Conservation (phyloP, 2,113 vertebrate genomes). For the Otis tarda region DNA sequence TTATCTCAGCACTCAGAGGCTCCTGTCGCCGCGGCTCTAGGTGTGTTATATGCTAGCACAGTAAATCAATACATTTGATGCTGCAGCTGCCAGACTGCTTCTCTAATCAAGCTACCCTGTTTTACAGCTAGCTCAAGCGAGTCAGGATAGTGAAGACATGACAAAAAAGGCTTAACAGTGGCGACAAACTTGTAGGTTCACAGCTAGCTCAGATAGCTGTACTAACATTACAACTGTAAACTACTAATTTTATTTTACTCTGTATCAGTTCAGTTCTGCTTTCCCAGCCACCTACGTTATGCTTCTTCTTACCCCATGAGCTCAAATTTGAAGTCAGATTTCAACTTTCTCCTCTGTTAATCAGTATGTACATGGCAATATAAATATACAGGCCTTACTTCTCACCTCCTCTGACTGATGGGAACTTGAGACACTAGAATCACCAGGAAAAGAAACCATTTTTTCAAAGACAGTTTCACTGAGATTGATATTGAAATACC, state of each 20-base stretch:
- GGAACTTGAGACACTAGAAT: neutral
- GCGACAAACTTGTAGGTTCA: neutral
- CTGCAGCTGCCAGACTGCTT: neutral
- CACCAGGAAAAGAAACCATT: neutral
- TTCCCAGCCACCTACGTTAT: fast-evolving
- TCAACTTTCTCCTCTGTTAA: neutral
- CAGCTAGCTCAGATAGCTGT: neutral
- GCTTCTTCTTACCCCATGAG: neutral
- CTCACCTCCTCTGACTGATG: neutral
- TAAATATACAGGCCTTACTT: neutral
- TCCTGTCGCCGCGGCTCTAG: neutral
- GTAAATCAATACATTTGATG: neutral
- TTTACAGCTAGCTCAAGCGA: neutral
- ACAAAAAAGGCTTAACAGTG: neutral
- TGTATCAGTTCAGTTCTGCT: neutral
- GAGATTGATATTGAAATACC: neutral
- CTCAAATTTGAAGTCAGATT: neutral
- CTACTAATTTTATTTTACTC: neutral
- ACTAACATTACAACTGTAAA: neutral
- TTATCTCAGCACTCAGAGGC: neutral
- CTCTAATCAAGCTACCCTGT: neutral
- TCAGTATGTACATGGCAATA: neutral
- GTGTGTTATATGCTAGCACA: neutral
- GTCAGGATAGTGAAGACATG: neutral
- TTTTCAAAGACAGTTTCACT: neutral